Evolutionary conservation across 2,888 invertebrate genomes (phyloP).

Genomic region (Stenoptilia bipunctidactyla): DNA sequence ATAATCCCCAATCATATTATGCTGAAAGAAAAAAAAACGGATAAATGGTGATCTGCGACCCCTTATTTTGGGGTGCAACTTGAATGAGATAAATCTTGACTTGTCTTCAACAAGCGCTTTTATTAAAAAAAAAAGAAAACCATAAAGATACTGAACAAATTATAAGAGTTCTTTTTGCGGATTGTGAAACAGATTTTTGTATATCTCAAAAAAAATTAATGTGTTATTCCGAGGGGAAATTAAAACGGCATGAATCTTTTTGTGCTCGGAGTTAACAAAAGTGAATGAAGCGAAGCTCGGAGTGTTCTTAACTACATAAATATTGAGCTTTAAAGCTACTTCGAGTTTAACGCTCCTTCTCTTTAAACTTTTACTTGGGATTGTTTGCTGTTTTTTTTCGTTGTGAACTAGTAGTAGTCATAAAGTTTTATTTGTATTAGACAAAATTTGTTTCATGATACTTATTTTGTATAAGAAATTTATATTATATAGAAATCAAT

Average conservation of each 20-base stretch:
- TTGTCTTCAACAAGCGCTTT: constrained; percentile 34
- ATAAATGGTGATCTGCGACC: constrained; percentile 31
- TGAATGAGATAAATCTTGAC: constrained; percentile 43
- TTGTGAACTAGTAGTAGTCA: too few species aligned
- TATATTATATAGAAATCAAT: too few species aligned
- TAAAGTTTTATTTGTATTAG: too few species aligned
- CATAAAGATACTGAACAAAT: constrained; percentile 31
- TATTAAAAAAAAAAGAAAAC: constrained; percentile 26
- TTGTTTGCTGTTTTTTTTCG: too few species aligned
- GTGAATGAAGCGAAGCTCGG: constrained; percentile 18
- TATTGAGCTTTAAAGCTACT: constrained; percentile 9
- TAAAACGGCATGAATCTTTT: constrained; percentile 41
- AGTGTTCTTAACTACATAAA: constrained; percentile 14
- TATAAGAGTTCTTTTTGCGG: constrained; percentile 29
- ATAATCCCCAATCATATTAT: constrained; percentile 41
- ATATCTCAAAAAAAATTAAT: constrained; percentile 35
- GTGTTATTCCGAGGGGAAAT: constrained; percentile 49
- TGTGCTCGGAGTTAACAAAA: constrained; percentile 28
- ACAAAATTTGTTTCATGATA: too few species aligned
- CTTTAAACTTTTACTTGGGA: neutral
- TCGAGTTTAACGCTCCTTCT: neutral
- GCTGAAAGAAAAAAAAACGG: constrained; percentile 35
- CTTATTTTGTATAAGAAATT: too few species aligned
- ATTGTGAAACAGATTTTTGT: constrained; percentile 31
- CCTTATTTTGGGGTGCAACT: constrained; percentile 33